Evolutionary conservation across 2,797 vertebrate genomes (phyloP), one percentile per base, ranked within the genome.

Genomic region (Alca torda): DNA sequence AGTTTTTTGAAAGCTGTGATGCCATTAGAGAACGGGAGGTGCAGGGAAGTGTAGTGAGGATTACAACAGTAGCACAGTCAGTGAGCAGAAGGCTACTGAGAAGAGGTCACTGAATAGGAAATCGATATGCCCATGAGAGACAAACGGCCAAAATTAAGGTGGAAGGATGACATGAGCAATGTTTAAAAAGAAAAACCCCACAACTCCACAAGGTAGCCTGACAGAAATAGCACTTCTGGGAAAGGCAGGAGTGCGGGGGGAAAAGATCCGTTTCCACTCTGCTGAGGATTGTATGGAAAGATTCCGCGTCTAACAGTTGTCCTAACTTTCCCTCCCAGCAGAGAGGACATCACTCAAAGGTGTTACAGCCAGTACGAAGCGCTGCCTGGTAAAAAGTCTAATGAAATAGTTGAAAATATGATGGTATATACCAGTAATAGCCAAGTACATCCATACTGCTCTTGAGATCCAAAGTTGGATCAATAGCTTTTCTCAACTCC

Each of bases 231-330:
- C n/a, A 77, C 48, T 85, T 84, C 53, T 85, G 82, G 64, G 82
- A 92, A 77, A 64, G 41, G 16, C 31, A 89, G 43, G 16, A 75
- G 13, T 11, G 48, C 13, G 57, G 46, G 26, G 46, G 50, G 25
- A 75, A 88, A 84, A 46, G 46, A 72, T 13, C 17, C 1, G 4
- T 53, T 79, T 84, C 31, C 50, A 84, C 12, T 3, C 3, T 3
- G 26, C 30, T 73, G 13, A 72, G 21, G 65, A 84, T 0, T 28
- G 16, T 31, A 50, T 11, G 35, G 69, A 75, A 79, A 82, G 26
- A 86, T 39, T 72, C 12, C 0, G 0, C 1, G 1, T 26, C 48
- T 57, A 39, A 30, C 7, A 43, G 30, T 7, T 13, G 9, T 37
- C 15, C 16, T 33, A 63, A 63, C 20, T 50, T 87, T n/a, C 13